Evolutionary conservation across 2,888 invertebrate genomes (phyloP), one percentile per base, ranked within the genome.

Genomic region (Leucophora obtusa): DNA sequence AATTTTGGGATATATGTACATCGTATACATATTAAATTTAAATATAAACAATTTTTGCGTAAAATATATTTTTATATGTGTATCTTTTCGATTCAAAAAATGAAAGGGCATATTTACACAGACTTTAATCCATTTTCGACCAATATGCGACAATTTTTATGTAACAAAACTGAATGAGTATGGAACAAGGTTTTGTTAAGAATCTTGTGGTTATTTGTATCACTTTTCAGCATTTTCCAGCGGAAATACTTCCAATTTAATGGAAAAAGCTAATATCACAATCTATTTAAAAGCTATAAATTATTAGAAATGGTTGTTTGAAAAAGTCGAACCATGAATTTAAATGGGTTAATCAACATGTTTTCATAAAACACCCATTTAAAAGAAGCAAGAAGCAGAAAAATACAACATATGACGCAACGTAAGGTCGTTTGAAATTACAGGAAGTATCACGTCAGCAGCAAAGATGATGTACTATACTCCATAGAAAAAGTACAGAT

Each of bases 391-490:
- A 47, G 1, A 47, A 47, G 47, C 51, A 15, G 6, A 63, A 51
- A 35, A 14, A 65, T 28, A 78, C 15, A 69, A 54, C 9, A 24
- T 17, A 58, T 68, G 62, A 79, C 43, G 68, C 63, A 76, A 73
- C 24, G n/a, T 76, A 81, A 76, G 69, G 72, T 76, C 72, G 80
- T 81, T 81, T 81, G 63, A n/a, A 70, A 73, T 81, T 81, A 81
- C 81, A 81, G 81, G 81, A 81, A 81, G 54, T 76, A 69, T 63
- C 54, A 72, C 50, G 63, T 70, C 59, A 58, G 38, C 63, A 38
- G 28, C 58, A 47, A 62, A 62, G 60, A 62, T 56, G 50, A 62
- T 69, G 60, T 68, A 68, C 68, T 54, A 28, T 17, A 24, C 15
- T 69, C 43, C 50, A 28, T 62, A 54, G 54, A 15, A 62, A 54